Conservation (phyloP, 2,797 vertebrate genomes). For the Menidia menidia region DNA sequence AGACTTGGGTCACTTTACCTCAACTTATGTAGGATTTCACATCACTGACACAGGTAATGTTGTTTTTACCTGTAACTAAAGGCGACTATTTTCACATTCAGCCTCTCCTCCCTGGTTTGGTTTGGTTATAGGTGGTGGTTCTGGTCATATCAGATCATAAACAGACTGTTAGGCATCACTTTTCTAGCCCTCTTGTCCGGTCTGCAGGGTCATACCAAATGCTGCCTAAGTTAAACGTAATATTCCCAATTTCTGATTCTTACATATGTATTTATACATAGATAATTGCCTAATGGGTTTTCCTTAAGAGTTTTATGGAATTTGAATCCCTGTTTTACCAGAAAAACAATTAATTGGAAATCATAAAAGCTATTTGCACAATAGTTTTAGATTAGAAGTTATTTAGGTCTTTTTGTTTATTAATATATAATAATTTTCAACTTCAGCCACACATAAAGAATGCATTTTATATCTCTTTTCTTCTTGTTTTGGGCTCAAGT, state of each 20-base stretch:
- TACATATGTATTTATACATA: too few relatives aligned
- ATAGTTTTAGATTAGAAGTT: not conserved
- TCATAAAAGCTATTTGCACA: not conserved
- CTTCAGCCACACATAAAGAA: not conserved
- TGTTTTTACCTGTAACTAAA: not conserved
- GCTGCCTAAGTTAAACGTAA: not conserved
- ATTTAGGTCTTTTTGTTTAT: too few relatives aligned
- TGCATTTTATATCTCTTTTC: not conserved
- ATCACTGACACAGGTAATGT: too few relatives aligned
- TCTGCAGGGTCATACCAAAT: not conserved
- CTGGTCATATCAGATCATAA: not conserved
- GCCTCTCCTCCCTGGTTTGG: constrained; percentile 11
- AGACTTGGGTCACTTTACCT: constrained; percentile 53
- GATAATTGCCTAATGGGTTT: too few relatives aligned
- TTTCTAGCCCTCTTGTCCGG: not conserved
- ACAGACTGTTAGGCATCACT: not conserved
- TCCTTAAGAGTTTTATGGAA: too few relatives aligned
- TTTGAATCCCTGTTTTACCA: too few relatives aligned
- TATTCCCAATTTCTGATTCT: not conserved
- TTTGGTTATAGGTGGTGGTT: too few relatives aligned
- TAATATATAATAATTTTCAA: not conserved
- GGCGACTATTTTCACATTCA: constrained; percentile 34
- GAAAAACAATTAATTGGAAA: too few relatives aligned
- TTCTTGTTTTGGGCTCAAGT: constrained; percentile 3
- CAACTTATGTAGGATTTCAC: not conserved